Percentiles rank a stretch among this genome's conserved stretches.
phyloP scores from a whole-genome alignment of 2,113 vertebrate species.

The Sarotherodon lohbergeri region DNA sequence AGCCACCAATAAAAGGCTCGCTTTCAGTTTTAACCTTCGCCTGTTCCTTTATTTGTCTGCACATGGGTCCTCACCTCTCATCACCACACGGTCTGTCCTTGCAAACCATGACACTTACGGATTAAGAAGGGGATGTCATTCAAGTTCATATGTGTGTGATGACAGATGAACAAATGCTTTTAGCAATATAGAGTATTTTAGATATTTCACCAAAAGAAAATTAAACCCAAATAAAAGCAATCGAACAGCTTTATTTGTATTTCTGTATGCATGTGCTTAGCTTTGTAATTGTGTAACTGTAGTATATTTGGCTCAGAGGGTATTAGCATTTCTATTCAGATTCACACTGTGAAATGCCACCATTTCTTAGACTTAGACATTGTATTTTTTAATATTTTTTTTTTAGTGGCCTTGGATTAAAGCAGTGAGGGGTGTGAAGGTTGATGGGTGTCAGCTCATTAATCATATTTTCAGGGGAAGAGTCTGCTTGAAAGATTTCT shows the following conservation, averaged over 20 bases:
- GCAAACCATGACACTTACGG: background rate
- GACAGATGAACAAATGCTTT: background rate
- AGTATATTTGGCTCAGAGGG: conserved; percentile 21
- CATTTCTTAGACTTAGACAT: conserved; percentile 9
- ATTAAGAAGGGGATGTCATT: background rate
- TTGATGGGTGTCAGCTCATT: conserved; percentile 60
- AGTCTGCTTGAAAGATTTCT: background rate
- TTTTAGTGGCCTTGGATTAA: conserved; percentile 55
- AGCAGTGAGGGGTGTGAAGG: conserved; percentile 29
- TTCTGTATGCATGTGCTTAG: conserved; percentile 12
- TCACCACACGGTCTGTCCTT: background rate
- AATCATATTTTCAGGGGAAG: conserved; percentile 49
- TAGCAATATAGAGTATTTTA: background rate
- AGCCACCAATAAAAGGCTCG: background rate
- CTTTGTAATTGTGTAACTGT: conserved; percentile 27
- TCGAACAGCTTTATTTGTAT: background rate
- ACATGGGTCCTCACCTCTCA: background rate
- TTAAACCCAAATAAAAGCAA: background rate
- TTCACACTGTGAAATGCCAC: conserved; percentile 24
- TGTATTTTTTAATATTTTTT: background rate
- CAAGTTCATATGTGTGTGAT: background rate
- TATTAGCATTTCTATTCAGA: background rate
- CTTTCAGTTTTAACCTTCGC: background rate
- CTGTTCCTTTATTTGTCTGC: background rate
- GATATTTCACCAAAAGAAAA: background rate